A percentile compares a stretch with the other conserved stretches of the same genome.
These are phyloP conservation scores for Phyllotis vaccarum DNA, from an alignment of 2,797 vertebrate species.

Conservation along the genomic window DNA sequence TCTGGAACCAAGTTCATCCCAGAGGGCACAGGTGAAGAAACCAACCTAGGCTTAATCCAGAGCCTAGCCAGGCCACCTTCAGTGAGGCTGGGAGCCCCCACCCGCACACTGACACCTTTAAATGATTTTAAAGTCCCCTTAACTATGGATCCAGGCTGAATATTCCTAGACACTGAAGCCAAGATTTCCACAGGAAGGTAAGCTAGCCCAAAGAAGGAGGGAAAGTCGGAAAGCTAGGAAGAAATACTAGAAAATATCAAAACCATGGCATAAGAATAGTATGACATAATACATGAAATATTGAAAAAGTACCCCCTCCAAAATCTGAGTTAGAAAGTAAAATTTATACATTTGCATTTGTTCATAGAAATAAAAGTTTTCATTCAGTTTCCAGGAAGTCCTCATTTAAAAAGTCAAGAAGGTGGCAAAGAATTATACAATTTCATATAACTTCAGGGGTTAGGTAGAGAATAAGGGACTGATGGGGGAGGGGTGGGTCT, in stretches of 20 bases:
- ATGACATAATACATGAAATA: not conserved
- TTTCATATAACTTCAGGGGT: not conserved
- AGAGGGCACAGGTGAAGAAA: not conserved
- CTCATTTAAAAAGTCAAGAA: not conserved
- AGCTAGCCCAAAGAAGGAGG: not conserved
- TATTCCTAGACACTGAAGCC: not conserved
- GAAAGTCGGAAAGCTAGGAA: not conserved
- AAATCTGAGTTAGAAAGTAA: not conserved
- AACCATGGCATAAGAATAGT: not conserved
- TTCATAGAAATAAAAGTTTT: not conserved
- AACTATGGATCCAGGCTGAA: not conserved
- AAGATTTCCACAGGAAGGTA: not conserved
- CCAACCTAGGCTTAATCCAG: no score
- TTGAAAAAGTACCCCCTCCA: not conserved
- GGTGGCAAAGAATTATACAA: not conserved
- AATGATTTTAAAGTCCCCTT: no score
- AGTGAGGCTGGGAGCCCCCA: not conserved
- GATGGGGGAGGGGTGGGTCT: not conserved
- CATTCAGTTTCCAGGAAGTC: not conserved
- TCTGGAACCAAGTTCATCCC: not conserved
- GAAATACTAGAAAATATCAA: not conserved
- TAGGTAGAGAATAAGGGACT: not conserved
- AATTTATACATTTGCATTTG: not conserved
- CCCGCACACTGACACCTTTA: not conserved
- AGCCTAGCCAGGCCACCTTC: not conserved